These are phyloP conservation scores for Ennomos erosarius DNA, from an alignment of 2,888 invertebrate species.

Conservation along the genomic window DNA sequence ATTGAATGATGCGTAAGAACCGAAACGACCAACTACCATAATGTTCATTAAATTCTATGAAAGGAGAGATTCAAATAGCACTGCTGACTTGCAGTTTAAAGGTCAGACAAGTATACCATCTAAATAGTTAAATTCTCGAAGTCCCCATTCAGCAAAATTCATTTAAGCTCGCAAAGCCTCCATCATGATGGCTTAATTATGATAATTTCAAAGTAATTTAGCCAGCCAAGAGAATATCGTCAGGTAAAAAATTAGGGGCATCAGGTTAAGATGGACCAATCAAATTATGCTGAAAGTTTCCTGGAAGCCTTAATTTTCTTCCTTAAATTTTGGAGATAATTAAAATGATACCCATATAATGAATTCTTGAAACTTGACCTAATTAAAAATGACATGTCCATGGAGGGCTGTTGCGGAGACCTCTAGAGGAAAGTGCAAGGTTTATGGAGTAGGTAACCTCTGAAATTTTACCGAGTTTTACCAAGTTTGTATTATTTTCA, in stretches of 20 bases:
- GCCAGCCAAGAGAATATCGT: slow-evolving; percentile 18
- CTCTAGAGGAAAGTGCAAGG: too few relatives aligned
- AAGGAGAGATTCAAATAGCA: too few relatives aligned
- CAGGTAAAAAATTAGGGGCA: slow-evolving; percentile 28
- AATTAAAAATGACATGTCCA: slow-evolving; percentile 29
- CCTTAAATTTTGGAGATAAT: slow-evolving; percentile 21
- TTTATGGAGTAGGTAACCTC: too few relatives aligned
- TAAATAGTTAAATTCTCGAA: slow-evolving; percentile 5
- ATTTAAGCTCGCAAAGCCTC: slow-evolving; percentile 17
- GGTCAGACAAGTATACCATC: too few relatives aligned
- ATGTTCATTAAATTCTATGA: too few relatives aligned
- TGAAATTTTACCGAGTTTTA: too few relatives aligned
- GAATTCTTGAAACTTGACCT: slow-evolving; percentile 33
- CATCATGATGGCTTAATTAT: slow-evolving; percentile 27
- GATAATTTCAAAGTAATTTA: slow-evolving; percentile 25
- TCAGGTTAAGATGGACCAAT: slow-evolving; percentile 21
- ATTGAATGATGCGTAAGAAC: too few relatives aligned
- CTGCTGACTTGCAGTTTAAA: too few relatives aligned
- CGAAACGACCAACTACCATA: too few relatives aligned
- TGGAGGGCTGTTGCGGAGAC: neutral
- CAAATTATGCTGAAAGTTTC: slow-evolving; percentile 25
- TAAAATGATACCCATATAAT: slow-evolving; percentile 30
- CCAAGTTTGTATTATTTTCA: too few relatives aligned
- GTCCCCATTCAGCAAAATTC: slow-evolving; percentile 27
- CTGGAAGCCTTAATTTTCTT: slow-evolving; percentile 22